Conservation (phyloP, 2,888 invertebrate genomes). For the Nebria salina region DNA sequence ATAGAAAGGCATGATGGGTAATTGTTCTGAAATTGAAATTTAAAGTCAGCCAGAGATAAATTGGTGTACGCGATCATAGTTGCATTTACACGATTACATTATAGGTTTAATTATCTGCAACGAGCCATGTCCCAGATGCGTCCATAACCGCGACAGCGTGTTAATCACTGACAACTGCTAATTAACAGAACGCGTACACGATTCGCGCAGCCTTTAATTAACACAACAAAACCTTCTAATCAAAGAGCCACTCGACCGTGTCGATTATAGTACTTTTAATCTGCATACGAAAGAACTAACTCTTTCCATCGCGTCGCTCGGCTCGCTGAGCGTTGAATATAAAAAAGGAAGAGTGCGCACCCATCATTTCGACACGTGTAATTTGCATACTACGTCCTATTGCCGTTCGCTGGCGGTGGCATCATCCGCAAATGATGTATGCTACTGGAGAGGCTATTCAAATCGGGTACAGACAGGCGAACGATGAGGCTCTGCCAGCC, state of each 20-base stretch:
- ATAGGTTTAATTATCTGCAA: constrained; percentile 39
- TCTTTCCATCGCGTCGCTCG: background rate
- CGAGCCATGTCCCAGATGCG: constrained; percentile 38
- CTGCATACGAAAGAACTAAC: constrained; percentile 34
- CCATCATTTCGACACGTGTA: constrained; percentile 17
- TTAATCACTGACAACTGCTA: constrained; percentile 45
- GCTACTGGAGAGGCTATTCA: background rate
- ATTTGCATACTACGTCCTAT: constrained; percentile 13
- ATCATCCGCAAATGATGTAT: constrained; percentile 11
- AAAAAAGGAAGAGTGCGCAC: background rate
- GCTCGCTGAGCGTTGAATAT: background rate
- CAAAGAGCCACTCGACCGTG: constrained; percentile 33
- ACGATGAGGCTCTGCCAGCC: background rate
- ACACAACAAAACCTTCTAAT: constrained; percentile 46
- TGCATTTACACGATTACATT: constrained; percentile 18
- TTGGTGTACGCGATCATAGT: constrained; percentile 13
- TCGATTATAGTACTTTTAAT: constrained; percentile 33
- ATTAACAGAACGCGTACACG: constrained; percentile 40
- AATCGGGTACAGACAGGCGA: background rate
- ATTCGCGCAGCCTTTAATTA: constrained; percentile 34
- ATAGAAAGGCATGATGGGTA: background rate
- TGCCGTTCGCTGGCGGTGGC: background rate
- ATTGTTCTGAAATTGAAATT: constrained; percentile 9
- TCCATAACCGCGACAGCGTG: constrained; percentile 39
- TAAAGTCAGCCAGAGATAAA: constrained; percentile 15